Conservation (phyloP, 30 jellyfish, hydroid and myxozoan genomes). For the Hydra vulgaris region DNA sequence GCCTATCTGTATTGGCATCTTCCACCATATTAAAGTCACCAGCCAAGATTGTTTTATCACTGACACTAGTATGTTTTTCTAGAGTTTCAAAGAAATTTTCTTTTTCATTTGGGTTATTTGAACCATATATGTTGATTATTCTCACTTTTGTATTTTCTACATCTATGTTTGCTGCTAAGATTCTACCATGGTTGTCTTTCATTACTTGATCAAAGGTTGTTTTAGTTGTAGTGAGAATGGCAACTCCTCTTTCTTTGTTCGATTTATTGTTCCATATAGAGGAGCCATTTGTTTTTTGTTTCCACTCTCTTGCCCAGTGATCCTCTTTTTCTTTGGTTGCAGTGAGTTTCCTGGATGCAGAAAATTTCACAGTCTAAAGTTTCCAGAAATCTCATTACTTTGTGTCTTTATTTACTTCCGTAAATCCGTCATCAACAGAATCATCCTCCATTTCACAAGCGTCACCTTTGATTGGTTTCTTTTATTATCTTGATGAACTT, state of each 20-base stretch:
- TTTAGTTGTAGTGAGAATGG: no score
- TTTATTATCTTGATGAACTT: no score
- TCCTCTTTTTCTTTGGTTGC: neutral
- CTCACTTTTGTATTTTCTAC: neutral
- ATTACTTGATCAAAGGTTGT: no score
- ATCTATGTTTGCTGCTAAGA: neutral
- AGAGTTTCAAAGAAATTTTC: neutral
- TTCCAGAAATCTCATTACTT: neutral
- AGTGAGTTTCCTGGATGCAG: neutral
- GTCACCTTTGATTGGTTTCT: neutral
- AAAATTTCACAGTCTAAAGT: neutral
- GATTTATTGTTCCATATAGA: neutral
- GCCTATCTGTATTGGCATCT: neutral
- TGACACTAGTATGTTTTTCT: neutral
- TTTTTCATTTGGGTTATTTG: neutral
- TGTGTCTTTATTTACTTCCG: no score
- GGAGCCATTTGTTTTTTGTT: neutral
- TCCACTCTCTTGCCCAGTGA: neutral
- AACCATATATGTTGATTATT: neutral
- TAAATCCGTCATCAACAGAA: neutral
- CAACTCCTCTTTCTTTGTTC: neutral
- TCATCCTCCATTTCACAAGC: neutral
- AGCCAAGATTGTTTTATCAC: neutral
- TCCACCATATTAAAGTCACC: neutral
- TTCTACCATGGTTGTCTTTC: neutral